A percentile compares a stretch with the other conserved stretches of the same genome.
Evolutionary conservation across 2,113 vertebrate species (phyloP).

Genomic region (Agelaius phoeniceus): DNA sequence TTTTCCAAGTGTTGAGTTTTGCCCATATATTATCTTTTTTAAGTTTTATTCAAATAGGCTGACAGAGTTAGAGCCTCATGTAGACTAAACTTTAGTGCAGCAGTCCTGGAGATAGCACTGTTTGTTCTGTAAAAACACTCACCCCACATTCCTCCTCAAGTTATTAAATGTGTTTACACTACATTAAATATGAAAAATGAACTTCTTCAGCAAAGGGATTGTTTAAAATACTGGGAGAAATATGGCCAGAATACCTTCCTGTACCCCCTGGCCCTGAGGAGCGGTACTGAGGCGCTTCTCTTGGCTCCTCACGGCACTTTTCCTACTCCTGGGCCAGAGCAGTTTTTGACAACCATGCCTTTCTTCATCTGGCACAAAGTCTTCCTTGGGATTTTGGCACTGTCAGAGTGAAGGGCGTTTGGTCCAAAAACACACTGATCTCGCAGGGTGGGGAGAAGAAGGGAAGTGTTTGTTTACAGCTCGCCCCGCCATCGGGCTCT

Average conservation of each 20-base stretch:
- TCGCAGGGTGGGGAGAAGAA: slow-evolving; percentile 7
- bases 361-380: slow-evolving; percentile 44
- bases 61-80: not conserved
- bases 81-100: slow-evolving; percentile 60
- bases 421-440: not conserved
- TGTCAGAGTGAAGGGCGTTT: not conserved
- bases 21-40: slow-evolving; percentile 36
- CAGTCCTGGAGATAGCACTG: slow-evolving; percentile 48
- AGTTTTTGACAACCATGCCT: slow-evolving; percentile 16
- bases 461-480: slow-evolving; percentile 53
- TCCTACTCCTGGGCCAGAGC: not conserved
- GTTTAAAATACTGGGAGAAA: slow-evolving; percentile 41
- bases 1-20: slow-evolving; percentile 56
- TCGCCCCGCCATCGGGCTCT: not conserved
- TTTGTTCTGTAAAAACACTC: slow-evolving; percentile 60
- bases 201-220: slow-evolving; percentile 4
- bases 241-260: not conserved
- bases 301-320: not conserved
- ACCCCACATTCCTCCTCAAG: slow-evolving; percentile 25
- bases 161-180: slow-evolving; percentile 64
- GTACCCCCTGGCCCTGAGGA: not conserved
- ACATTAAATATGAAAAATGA: slow-evolving; percentile 69
- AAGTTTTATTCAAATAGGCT: slow-evolving; percentile 63
- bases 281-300: fast-evolving
- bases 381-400: slow-evolving; percentile 44